phyloP scores from a whole-genome alignment of 2,113 vertebrate species.

The Rhombomys opimus region DNA sequence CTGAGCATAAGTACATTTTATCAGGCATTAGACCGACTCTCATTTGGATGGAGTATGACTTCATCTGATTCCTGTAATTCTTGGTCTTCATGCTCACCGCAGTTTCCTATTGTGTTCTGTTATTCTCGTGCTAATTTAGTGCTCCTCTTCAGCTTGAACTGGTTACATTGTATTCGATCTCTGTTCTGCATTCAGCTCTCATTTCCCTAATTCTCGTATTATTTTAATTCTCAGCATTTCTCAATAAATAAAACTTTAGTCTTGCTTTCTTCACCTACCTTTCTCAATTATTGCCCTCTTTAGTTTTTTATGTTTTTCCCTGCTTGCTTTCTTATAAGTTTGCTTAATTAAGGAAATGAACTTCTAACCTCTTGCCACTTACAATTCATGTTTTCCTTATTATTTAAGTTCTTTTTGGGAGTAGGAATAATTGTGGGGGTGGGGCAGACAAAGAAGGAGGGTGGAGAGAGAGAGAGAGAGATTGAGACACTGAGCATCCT shows the following conservation, averaged over 20 bases:
- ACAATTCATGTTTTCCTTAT: background rate
- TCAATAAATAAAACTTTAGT: background rate
- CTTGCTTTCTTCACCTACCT: background rate
- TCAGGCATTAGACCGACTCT: background rate
- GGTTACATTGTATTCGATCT: background rate
- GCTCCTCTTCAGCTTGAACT: background rate
- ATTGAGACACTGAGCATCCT: no score
- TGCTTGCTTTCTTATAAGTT: background rate
- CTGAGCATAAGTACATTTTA: background rate
- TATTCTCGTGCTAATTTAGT: background rate
- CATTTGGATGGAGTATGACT: background rate
- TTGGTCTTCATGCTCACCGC: background rate
- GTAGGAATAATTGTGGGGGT: background rate
- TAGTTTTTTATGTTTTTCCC: background rate
- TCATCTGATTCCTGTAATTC: background rate
- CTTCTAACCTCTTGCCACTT: slow-evolving; percentile 32
- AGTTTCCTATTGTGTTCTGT: background rate
- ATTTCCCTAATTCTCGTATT: background rate
- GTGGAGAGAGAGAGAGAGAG: no score
- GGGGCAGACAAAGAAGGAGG: background rate
- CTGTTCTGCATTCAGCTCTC: background rate
- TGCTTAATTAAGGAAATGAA: slow-evolving; percentile 38
- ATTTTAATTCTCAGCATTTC: slow-evolving; percentile 45
- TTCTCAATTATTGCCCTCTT: background rate
- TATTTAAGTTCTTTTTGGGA: slow-evolving; percentile 9